Conservation (phyloP, 2,113 vertebrate genomes). For the Myxocyprinus asiaticus region DNA sequence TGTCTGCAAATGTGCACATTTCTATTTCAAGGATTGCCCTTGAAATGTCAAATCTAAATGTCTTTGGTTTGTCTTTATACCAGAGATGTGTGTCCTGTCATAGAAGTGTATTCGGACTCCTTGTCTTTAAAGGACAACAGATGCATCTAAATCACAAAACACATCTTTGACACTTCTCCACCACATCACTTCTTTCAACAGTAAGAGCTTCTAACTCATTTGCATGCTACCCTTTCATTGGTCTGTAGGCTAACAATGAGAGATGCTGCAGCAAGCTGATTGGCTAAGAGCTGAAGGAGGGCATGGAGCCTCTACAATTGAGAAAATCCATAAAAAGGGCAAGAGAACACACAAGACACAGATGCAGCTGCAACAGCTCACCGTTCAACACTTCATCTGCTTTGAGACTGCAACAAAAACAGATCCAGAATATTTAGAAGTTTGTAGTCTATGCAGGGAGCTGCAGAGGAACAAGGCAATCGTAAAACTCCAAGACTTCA, state of each 20-base stretch:
- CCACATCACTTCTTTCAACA: not conserved
- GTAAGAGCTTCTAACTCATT: slow-evolving; percentile 25
- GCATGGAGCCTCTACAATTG: slow-evolving; percentile 43
- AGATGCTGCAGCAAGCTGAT: slow-evolving; percentile 48
- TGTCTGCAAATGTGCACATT: no score
- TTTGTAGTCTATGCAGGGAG: not conserved
- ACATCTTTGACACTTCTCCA: not conserved
- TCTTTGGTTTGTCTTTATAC: no score
- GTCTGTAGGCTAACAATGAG: slow-evolving; percentile 46
- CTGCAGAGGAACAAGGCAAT: not conserved
- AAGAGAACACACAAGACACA: slow-evolving; percentile 42
- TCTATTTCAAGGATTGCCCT: no score
- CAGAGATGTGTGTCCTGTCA: no score
- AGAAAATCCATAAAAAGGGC: slow-evolving; percentile 65
- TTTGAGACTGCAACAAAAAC: not conserved
- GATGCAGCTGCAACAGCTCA: slow-evolving; percentile 44
- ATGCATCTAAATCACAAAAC: not conserved
- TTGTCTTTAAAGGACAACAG: no score
- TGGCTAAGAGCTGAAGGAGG: slow-evolving; percentile 56
- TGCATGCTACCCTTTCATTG: slow-evolving; percentile 53
- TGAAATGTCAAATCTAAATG: no score
- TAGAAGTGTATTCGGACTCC: no score
- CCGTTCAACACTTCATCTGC: not conserved
- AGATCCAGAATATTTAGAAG: not conserved
- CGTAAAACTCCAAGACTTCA: not conserved